Evolutionary conservation across 2,113 vertebrate species (phyloP), one percentile per base, ranked within the genome.

Genomic region (Phalacrocorax aristotelis): DNA sequence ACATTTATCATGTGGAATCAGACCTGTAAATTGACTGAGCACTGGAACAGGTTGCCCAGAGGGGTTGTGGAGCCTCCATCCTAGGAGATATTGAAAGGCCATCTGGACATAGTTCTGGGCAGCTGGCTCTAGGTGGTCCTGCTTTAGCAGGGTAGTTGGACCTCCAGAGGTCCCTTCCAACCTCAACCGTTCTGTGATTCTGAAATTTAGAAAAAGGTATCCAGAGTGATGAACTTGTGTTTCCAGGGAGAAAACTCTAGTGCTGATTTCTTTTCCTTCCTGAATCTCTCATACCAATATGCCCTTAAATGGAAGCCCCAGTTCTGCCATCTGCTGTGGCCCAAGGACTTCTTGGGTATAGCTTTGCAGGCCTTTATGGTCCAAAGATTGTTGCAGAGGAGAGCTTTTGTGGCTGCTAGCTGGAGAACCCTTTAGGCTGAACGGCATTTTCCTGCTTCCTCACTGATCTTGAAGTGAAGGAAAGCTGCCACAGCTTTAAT

Each of bases 401-500:
- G 83, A 78, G 76, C 70, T 87, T 94, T 85, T 13, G 12, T 92
- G 88, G 60, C 81, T 96, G 69, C 60, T 90, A 29, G 92, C 87
- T 92, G 94, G 83, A 94, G 91, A 96, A 70, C 69, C 58, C 66
- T 74, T 81, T 40, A 58, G 81, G 72, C 77, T 83, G 89, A 85
- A 70, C 38, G 65, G 83, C 77, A 38, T 96, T 93, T 93, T 80
- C 89, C 80, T 74, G 66, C 87, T 96, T 74, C 58, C 80, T 93
- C 64, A 8, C 89, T 95, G 94, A 79, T 96, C 36, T 48, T 55
- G 84, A 93, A 89, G 89, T 74, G 87, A 91, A 87, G 87, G 96
- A 97, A 66, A 91, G 65, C 89, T 92, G 84, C 93, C 77, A 76
- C 38, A 69, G 81, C 81, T 93, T 95, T 94, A 95, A 77, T 88